phyloP scores from a whole-genome alignment of 2,113 vertebrate genomes.

The Silurus meridionalis region DNA sequence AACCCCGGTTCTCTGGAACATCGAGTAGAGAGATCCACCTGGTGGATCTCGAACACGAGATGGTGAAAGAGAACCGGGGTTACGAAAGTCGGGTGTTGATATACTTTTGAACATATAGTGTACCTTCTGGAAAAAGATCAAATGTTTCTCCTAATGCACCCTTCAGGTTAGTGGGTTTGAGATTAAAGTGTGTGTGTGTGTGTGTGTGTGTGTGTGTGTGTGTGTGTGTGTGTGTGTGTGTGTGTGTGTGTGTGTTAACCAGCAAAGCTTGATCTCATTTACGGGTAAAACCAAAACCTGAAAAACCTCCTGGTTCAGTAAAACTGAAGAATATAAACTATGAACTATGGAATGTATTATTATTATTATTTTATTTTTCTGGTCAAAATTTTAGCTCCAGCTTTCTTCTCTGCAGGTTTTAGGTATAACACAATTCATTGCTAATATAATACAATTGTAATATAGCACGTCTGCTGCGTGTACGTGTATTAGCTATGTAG shows the following conservation, averaged over 20 bases:
- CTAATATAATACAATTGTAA: not conserved
- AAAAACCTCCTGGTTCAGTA: not conserved
- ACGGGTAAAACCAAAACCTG: not conserved
- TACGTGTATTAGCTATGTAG: not conserved
- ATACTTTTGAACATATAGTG: too few relatives aligned
- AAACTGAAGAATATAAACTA: not conserved
- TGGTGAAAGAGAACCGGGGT: too few relatives aligned
- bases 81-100: too few relatives aligned
- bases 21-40: too few relatives aligned
- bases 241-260: not conserved
- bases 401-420: not conserved
- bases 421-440: not conserved
- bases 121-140: too few relatives aligned
- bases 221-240: not conserved
- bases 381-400: not conserved
- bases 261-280: slow-evolving; percentile 4
- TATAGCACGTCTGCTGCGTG: not conserved
- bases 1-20: too few relatives aligned
- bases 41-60: too few relatives aligned
- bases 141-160: too few relatives aligned
- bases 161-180: too few relatives aligned
- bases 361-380: not conserved
- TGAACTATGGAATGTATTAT: not conserved
- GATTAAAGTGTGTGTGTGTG: not conserved
- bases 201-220: not conserved